phyloP scores from a whole-genome alignment of 1,140 invertebrate species.

The Scaptodrosophila lebanonensis region DNA sequence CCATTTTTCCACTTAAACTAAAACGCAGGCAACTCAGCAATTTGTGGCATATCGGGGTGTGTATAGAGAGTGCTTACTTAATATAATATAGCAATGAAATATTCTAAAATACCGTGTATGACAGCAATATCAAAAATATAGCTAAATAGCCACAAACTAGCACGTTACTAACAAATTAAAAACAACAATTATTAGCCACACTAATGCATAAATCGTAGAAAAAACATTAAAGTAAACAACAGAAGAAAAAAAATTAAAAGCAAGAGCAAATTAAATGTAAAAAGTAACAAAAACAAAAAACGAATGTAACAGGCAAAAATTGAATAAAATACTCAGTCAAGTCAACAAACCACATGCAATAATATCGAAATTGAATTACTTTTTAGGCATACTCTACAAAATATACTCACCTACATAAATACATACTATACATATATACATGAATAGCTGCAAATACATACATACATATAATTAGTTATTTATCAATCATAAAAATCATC shows the following conservation, averaged over 20 bases:
- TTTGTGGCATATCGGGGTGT: conserved; percentile 19
- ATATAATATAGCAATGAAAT: conserved; percentile 30
- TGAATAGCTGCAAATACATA: no score
- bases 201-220: no score
- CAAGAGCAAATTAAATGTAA: conserved; percentile 14
- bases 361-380: conserved; percentile 66
- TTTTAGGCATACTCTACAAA: conserved; percentile 55
- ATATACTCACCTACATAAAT: no score
- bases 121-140: conserved; percentile 50
- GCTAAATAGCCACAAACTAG: no score
- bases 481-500: conserved; percentile 43
- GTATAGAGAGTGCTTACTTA: conserved; percentile 22
- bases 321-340: conserved; percentile 24
- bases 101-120: conserved; percentile 38
- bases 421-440: conserved; percentile 9
- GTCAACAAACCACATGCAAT: conserved; percentile 42
- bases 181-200: no score
- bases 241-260: conserved; percentile 15
- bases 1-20: conserved; percentile 61
- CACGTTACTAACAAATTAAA: no score
- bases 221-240: no score
- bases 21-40: conserved; percentile 45
- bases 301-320: conserved; percentile 16
- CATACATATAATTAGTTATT: conserved; percentile 27
- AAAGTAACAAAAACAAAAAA: conserved; percentile 24